Evolutionary conservation across 2,113 vertebrate species (phyloP), one percentile per base, ranked within the genome.

Genomic region (Pachycephala philippinensis): DNA sequence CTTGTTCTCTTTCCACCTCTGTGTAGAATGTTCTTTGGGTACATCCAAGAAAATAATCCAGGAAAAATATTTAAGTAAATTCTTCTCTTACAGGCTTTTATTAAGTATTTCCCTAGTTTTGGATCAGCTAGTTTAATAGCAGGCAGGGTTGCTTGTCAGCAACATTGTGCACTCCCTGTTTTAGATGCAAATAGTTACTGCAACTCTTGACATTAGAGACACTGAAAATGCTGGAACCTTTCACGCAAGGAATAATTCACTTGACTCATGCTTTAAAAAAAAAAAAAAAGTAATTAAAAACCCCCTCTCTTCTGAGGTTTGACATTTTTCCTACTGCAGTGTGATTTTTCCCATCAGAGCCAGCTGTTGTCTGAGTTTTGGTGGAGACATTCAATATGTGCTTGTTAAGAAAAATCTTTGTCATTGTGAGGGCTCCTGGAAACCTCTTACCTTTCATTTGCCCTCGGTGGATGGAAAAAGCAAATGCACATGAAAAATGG

Each of bases 351-450:
- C 64, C 22, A 24, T 79, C 53, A 65, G 72, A 87, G 57, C 53
- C 65, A 94, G 93, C 65, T 76, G 74, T 44, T 94, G 72, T 65
- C 69, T 72, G 80, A 45, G 42, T 75, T 95, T 81, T 78, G 69
- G 13, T 75, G 60, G 69, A 87, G 65, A 37, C 28, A 16, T 54
- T 80, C 44, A 79, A 2, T 78, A 71, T 84, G 60, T 63, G 26
- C 60, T 75, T 44, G 30, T 84, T 92, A 75, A 54, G 14, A 66
- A 84, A 96, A 52, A 28, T 72, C 63, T 70, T 33, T 54, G 79
- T 90, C 49, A 53, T 76, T 74, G 44, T 71, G 61, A 94, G 61
- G 27, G 28, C 52, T 91, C 19, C 65, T 93, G 65, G 57, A 95
- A 93, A 60, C 42, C 39, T 81, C 47, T 61, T 94, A 70, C 0